These are phyloP conservation scores for Chromoteleia sp. DNA, from an alignment of 2,888 invertebrate species.

Conservation along the genomic window DNA sequence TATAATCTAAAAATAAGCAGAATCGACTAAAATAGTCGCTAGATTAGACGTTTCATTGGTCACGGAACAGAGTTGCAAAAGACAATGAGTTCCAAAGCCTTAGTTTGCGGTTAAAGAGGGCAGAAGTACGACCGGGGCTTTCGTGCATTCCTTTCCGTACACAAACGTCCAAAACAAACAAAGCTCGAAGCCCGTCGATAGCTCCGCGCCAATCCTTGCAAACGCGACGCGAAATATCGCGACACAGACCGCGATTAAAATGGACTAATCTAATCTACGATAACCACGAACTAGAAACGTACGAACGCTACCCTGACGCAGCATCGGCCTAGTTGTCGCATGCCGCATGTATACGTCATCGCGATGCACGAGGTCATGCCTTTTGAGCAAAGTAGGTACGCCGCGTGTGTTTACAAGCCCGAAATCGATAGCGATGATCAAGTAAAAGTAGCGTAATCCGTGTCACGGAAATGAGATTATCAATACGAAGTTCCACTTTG, in stretches of 20 bases:
- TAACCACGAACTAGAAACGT: slow-evolving; percentile 26
- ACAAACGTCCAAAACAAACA: slow-evolving; percentile 10
- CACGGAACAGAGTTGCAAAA: too few relatives aligned
- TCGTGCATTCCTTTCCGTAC: too few relatives aligned
- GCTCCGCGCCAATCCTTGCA: slow-evolving; percentile 5
- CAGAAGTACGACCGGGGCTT: slow-evolving; percentile 1
- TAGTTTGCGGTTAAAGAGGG: slow-evolving; percentile 11
- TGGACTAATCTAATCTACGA: slow-evolving; percentile 41
- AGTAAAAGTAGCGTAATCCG: slow-evolving; percentile 68
- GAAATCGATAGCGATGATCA: slow-evolving; percentile 71
- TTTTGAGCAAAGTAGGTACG: slow-evolving; percentile 69
- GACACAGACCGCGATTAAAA: slow-evolving; percentile 2
- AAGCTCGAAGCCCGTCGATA: background rate
- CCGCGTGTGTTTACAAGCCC: slow-evolving; percentile 67
- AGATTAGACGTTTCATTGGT: too few relatives aligned
- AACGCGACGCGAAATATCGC: slow-evolving; percentile 3
- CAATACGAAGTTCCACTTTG: slow-evolving; percentile 65
- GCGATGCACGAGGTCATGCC: slow-evolving; percentile 71
- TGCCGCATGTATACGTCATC: slow-evolving; percentile 69
- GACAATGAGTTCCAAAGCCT: too few relatives aligned
- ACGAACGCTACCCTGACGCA: slow-evolving; percentile 60
- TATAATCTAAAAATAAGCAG: too few relatives aligned
- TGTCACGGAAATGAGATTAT: slow-evolving; percentile 72
- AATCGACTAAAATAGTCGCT: too few relatives aligned
- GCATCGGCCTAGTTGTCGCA: slow-evolving; percentile 72